phyloP scores from a whole-genome alignment of 92 coral and sea anemone genomes.

The Phenganax marumi region DNA sequence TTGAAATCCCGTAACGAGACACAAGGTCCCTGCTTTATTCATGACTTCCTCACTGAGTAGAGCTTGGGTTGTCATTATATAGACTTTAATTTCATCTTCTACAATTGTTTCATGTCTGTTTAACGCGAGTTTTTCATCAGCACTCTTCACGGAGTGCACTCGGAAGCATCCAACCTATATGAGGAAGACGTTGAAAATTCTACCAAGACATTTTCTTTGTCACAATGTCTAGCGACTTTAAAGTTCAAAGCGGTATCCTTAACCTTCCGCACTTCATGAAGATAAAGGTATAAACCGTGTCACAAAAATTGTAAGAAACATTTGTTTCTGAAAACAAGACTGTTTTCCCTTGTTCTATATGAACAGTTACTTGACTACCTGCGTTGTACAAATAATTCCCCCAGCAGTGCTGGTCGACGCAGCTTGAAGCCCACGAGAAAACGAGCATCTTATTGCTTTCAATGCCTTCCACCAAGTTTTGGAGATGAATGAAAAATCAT shows the following conservation, averaged over 20 bases:
- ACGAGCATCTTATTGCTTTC: constrained; percentile 66
- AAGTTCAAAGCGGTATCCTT: no score
- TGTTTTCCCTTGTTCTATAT: no score
- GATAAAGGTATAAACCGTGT: no score
- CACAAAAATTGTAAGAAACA: no score
- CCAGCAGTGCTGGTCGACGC: constrained; percentile 30
- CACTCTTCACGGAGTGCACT: constrained; percentile 1
- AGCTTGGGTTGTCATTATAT: constrained; percentile 66
- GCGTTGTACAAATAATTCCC: constrained; percentile 71
- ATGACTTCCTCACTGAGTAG: constrained; percentile 50
- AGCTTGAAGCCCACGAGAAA: constrained; percentile 77
- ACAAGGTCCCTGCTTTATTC: constrained; percentile 49
- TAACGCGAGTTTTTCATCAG: constrained; percentile 36
- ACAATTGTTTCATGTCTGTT: constrained; percentile 54
- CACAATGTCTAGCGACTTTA: no score
- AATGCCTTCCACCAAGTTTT: constrained; percentile 85
- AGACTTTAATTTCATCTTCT: constrained; percentile 63
- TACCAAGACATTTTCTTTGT: neutral
- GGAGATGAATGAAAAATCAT: constrained; percentile 66
- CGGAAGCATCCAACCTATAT: constrained; percentile 39
- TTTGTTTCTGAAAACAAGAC: no score
- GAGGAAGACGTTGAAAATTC: neutral
- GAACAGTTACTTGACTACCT: constrained; percentile 52
- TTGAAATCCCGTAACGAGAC: constrained; percentile 59
- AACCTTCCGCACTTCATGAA: no score